Evolutionary conservation across 2,888 invertebrate species (phyloP), one percentile per base, ranked within the genome.

Genomic region (Caenorhabditis angaria): DNA sequence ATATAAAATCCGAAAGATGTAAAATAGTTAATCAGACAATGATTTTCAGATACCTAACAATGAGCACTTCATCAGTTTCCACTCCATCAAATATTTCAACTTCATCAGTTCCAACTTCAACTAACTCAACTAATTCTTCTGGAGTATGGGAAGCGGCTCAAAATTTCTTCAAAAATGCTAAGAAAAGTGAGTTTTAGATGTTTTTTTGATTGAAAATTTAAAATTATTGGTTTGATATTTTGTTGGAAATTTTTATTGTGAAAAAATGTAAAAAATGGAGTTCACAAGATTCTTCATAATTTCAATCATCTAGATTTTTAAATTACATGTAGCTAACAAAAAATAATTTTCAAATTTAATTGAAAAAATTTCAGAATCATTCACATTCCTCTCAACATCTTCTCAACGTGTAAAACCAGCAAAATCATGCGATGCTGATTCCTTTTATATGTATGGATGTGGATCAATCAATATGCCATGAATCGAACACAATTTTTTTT

Each of bases 391-490:
- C 12, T 60, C 71, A 20, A 56, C 71, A 55, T 66, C n/a, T n/a
- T n/a, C 66, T 48, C 63, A 63, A 56, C 60, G 64, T 32, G n/a
- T 58, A 35, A 72, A 72, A 65, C 72, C 72, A 2, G 72, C 72
- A 4, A 53, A 63, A 22, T 56, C 71, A 10, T 66, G 68, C 10
- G 61, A 67, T 59, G 72, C 67, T 29, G 72, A 72, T 27, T 61
- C 63, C 50, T 72, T 72, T 55, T 68, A 72, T 65, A 68, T 72
- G 67, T 72, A 72, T 48, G 68, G 68, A 12, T 72, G 72, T 50
- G 72, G 72, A 58, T 72, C 72, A 28, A 64, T 72, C 55, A 72
- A 72, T 47, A 72, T 72, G 72, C 72, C 72, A 51, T 71, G 61
- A 58, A 54, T n/a, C n/a, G 28, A 51, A 51, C 3, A 20, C n/a